Evolutionary conservation across 2,888 invertebrate species (phyloP).

Genomic region (Tetramorium bicarinatum): DNA sequence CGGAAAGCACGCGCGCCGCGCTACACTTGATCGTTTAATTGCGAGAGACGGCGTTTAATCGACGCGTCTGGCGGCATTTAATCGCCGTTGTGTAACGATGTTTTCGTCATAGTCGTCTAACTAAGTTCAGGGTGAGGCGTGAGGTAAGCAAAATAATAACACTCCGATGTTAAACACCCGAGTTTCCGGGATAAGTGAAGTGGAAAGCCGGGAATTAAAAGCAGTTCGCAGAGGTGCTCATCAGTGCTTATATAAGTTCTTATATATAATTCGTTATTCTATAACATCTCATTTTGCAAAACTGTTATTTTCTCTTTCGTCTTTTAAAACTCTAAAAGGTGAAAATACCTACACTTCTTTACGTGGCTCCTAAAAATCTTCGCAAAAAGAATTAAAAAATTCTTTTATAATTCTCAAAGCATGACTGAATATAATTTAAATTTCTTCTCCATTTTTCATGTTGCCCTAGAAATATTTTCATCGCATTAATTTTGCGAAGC

Average conservation of each 20-base stretch:
- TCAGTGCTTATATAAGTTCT: neutral
- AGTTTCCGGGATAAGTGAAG: slow-evolving; percentile 14
- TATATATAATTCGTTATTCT: neutral
- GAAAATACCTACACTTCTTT: neutral
- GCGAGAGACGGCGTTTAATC: neutral
- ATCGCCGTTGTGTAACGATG: slow-evolving; percentile 7
- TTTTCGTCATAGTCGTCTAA: slow-evolving; percentile 5
- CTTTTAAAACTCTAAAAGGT: neutral
- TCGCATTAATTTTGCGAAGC: neutral
- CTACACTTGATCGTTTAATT: neutral
- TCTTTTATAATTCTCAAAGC: neutral
- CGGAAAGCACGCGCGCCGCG: neutral
- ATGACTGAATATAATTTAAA: neutral
- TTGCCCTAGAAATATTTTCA: neutral
- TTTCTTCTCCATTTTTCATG: neutral
- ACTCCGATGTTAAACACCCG: neutral
- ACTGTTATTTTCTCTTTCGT: neutral
- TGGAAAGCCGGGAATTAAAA: neutral
- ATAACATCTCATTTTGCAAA: neutral
- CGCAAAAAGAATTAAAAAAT: neutral
- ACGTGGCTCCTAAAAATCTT: neutral
- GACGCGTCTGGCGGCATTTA: neutral
- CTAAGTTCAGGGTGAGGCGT: neutral
- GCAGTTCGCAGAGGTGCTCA: neutral
- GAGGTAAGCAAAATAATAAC: neutral